Percentiles rank a stretch among this genome's conserved stretches.
Conservation (phyloP, 2,888 invertebrate genomes). For the Sinopyrophorus schimmeli region DNA sequence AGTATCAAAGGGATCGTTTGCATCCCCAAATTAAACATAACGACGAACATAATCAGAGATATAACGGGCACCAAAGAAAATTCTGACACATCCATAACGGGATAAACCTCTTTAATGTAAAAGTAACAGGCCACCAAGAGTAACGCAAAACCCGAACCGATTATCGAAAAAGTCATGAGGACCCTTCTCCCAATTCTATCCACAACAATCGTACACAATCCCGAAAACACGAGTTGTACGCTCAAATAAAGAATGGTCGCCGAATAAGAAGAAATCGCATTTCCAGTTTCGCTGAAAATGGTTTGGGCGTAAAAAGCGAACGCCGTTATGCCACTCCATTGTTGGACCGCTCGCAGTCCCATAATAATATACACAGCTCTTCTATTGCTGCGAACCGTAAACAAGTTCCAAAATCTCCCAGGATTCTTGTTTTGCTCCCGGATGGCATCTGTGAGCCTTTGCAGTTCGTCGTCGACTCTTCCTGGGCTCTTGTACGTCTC, state of each 20-base stretch:
- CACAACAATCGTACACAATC: constrained; percentile 60
- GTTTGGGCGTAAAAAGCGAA: constrained; percentile 63
- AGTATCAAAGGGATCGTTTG: constrained; percentile 57
- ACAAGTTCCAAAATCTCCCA: constrained; percentile 59
- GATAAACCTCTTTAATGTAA: no score
- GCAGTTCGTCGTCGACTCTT: constrained; percentile 56
- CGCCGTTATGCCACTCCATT: constrained; percentile 64
- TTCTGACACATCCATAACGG: no score
- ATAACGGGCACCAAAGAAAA: constrained; percentile 53
- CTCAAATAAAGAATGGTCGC: constrained; percentile 61
- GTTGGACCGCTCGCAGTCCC: constrained; percentile 62
- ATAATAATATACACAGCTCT: constrained; percentile 65
- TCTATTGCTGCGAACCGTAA: constrained; percentile 60
- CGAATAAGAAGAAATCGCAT: constrained; percentile 55
- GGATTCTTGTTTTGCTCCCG: constrained; percentile 49
- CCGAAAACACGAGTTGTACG: constrained; percentile 60
- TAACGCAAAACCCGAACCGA: constrained; percentile 49
- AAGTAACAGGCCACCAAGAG: no score
- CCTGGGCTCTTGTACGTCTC: constrained; percentile 60
- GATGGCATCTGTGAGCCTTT: constrained; percentile 39
- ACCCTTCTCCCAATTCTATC: constrained; percentile 67
- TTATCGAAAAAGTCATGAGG: constrained; percentile 60
- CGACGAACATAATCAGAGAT: constrained; percentile 54
- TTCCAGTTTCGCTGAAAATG: constrained; percentile 59
- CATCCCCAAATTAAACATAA: constrained; percentile 55